A percentile compares a stretch with the other conserved stretches of the same genome.
Evolutionary conservation across 2,888 invertebrate genomes (phyloP).

Genomic region (Pardosa pseudoannulata): DNA sequence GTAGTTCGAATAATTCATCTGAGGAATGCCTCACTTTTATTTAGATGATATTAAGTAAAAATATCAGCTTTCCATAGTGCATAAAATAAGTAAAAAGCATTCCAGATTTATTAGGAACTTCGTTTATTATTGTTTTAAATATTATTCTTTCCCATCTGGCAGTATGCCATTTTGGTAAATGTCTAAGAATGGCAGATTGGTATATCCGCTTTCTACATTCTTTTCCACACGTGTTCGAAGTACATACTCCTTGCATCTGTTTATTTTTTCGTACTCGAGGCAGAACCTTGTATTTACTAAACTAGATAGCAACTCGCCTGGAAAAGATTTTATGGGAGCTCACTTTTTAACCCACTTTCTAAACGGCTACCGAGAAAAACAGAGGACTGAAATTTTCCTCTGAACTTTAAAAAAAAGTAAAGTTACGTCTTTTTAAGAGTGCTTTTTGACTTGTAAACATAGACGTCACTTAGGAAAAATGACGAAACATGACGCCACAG

Average conservation of each 20-base stretch:
- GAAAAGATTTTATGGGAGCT: constrained; percentile 18
- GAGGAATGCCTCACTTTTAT: too few species aligned
- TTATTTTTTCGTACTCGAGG: constrained; percentile 11
- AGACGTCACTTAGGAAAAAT: too few species aligned
- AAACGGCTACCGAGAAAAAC: constrained; percentile 15
- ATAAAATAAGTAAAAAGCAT: too few species aligned
- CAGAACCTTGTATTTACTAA: constrained; percentile 22
- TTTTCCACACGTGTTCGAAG: background rate
- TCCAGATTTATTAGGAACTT: too few species aligned
- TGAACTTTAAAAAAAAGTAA: background rate
- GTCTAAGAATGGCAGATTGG: background rate
- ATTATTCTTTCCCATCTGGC: constrained; percentile 1
- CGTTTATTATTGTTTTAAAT: too few species aligned
- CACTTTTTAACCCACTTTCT: constrained; percentile 41
- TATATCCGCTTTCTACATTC: background rate
- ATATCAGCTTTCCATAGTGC: too few species aligned
- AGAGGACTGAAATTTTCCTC: background rate
- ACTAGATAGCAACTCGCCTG: background rate
- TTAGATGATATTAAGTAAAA: too few species aligned
- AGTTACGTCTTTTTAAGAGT: constrained; percentile 11
- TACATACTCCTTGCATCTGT: background rate
- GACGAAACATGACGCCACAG: too few species aligned
- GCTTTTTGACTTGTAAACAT: too few species aligned
- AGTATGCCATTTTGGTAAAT: background rate
- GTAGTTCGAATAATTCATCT: too few species aligned